Percentiles rank a stretch among this genome's conserved stretches.
Evolutionary conservation across 1,140 invertebrate species (phyloP).

Genomic region (Phenacoccus solenopsis): DNA sequence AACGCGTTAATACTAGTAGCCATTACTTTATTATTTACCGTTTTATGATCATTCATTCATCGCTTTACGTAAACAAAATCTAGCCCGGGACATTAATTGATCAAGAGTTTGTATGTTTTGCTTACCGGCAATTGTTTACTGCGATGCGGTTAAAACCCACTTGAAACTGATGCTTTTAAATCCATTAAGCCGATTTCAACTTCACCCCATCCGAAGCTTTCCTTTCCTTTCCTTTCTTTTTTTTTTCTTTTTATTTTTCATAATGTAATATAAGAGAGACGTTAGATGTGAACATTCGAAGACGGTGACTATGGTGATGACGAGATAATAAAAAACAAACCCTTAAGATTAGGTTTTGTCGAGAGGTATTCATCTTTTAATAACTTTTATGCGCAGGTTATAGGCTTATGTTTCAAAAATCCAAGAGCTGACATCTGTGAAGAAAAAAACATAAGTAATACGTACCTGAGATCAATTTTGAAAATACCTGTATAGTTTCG

Average conservation of each 20-base stretch:
- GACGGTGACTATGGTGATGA: not conserved
- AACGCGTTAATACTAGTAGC: not conserved
- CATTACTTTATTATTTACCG: not conserved
- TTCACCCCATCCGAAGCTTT: not conserved
- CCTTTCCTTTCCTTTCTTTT: not conserved
- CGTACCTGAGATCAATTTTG: too few relatives aligned
- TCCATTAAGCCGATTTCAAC: constrained; percentile 6
- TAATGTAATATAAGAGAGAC: not conserved
- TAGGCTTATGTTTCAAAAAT: too few relatives aligned
- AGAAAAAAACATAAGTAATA: too few relatives aligned
- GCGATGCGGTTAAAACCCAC: constrained; percentile 1
- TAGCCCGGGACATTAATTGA: constrained; percentile 5
- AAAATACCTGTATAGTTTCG: too few relatives aligned
- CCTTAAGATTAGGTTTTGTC: too few relatives aligned
- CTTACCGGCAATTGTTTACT: constrained; percentile 12
- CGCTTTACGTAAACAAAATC: not conserved
- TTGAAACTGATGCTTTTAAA: constrained; percentile 15
- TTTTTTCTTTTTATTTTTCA: not conserved
- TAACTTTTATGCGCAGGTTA: too few relatives aligned
- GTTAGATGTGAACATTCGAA: not conserved
- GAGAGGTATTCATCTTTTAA: too few relatives aligned
- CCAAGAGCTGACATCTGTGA: too few relatives aligned
- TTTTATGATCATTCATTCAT: constrained; percentile 7
- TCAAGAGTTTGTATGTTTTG: constrained; percentile 9
- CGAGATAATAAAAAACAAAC: not conserved